Conservation (phyloP, 2,888 invertebrate species). For the Drosophila quinaria region DNA sequence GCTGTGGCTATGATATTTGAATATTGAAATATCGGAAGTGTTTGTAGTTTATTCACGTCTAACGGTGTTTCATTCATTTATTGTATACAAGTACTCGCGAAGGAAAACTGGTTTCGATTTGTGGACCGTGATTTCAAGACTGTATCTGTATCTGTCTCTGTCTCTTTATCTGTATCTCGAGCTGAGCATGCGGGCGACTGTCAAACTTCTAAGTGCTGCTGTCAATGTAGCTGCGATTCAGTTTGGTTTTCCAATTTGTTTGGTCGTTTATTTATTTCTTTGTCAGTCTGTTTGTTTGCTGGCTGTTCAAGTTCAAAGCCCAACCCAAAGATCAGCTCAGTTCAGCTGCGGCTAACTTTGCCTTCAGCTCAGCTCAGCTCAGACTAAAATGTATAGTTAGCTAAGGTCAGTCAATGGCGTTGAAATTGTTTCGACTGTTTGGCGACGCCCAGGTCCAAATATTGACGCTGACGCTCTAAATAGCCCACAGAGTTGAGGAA, state of each 20-base stretch:
- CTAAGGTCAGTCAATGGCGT: slow-evolving; percentile 75
- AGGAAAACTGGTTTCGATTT: slow-evolving; percentile 72
- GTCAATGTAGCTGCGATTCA: slow-evolving; percentile 25
- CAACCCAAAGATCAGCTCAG: slow-evolving; percentile 66
- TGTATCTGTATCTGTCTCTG: slow-evolving; percentile 14
- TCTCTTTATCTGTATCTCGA: slow-evolving; percentile 27
- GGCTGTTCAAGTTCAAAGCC: slow-evolving; percentile 76
- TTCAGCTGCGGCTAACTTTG: slow-evolving; percentile 31
- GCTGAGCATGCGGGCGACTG: slow-evolving; percentile 62
- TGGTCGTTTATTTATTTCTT: slow-evolving; percentile 31
- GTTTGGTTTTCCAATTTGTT: slow-evolving; percentile 66
- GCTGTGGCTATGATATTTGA: slow-evolving; percentile 22
- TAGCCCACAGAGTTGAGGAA: slow-evolving; percentile 68
- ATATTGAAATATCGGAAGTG: slow-evolving; percentile 59
- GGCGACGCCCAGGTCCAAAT: slow-evolving; percentile 77
- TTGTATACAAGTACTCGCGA: slow-evolving; percentile 39
- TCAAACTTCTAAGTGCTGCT: slow-evolving; percentile 55
- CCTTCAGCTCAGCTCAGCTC: slow-evolving; percentile 38
- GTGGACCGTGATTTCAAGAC: slow-evolving; percentile 36
- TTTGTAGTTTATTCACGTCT: slow-evolving; percentile 69
- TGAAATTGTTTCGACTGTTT: slow-evolving; percentile 69
- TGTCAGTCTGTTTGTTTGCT: slow-evolving; percentile 20
- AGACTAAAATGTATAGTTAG: slow-evolving; percentile 47
- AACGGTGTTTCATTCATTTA: slow-evolving; percentile 60
- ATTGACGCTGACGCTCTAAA: slow-evolving; percentile 73